Conservation (phyloP, 1,140 invertebrate species). For the Luehdorfia chinensis region DNA sequence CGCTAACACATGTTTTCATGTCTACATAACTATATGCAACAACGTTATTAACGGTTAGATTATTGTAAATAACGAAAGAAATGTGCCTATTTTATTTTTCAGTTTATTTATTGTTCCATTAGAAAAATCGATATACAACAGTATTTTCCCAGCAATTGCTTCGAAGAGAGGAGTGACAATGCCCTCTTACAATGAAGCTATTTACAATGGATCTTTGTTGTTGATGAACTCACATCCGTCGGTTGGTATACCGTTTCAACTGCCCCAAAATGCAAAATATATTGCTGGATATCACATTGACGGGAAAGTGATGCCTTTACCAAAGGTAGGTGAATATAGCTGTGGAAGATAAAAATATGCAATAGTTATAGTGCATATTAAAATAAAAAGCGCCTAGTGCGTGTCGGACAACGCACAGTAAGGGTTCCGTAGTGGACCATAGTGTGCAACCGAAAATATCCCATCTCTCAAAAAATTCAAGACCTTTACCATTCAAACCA, state of each 20-base stretch:
- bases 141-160: conserved; percentile 31
- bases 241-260: conserved; percentile 30
- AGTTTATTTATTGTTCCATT: conserved; percentile 20
- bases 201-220: conserved; percentile 44
- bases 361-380: too few relatives aligned
- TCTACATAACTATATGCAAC: too few relatives aligned
- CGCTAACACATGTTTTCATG: too few relatives aligned
- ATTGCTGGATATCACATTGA: conserved; percentile 50
- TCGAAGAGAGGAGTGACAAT: conserved; percentile 30
- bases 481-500: too few relatives aligned
- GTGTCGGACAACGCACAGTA: too few relatives aligned
- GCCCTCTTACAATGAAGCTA: conserved; percentile 40
- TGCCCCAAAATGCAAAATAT: conserved; percentile 45
- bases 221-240: conserved; percentile 44
- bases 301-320: conserved; percentile 30
- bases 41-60: too few relatives aligned
- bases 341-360: too few relatives aligned
- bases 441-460: too few relatives aligned
- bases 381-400: too few relatives aligned
- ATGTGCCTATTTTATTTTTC: conserved; percentile 20
- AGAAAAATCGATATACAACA: conserved; percentile 33
- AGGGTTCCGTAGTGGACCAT: too few relatives aligned
- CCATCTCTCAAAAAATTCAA: too few relatives aligned
- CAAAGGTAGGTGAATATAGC: conserved; percentile 42
- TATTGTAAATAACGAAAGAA: too few relatives aligned